phyloP scores from a whole-genome alignment of 2,113 vertebrate genomes.

The Podarcis raffonei region DNA sequence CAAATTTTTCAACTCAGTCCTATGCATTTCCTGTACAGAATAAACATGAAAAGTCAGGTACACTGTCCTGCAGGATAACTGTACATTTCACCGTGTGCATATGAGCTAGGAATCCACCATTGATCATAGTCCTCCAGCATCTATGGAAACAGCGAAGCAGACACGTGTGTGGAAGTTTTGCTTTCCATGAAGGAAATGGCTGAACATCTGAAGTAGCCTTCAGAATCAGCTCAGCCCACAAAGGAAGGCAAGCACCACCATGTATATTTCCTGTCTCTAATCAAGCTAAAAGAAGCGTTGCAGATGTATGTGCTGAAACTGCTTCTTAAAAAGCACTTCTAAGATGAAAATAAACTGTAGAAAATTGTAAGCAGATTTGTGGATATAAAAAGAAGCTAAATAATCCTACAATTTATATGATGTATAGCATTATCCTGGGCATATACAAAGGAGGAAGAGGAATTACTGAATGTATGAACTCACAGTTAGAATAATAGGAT shows the following conservation, averaged over 20 bases:
- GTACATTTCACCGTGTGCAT: background rate
- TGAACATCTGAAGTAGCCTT: background rate
- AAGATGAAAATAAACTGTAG: background rate
- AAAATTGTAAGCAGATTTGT: background rate
- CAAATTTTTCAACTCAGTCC: background rate
- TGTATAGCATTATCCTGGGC: slow-evolving; percentile 12
- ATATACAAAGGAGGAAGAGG: background rate
- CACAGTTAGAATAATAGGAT: background rate
- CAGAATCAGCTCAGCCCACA: background rate
- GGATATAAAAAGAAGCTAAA: background rate
- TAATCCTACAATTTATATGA: background rate
- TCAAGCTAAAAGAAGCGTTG: background rate
- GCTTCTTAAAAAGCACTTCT: background rate
- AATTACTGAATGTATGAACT: slow-evolving; percentile 15
- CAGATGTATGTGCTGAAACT: background rate
- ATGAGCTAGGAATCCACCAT: background rate
- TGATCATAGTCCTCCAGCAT: background rate
- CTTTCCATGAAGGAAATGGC: background rate
- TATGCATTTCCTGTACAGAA: background rate
- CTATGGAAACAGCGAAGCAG: background rate
- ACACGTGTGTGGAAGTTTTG: background rate
- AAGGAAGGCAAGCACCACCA: slow-evolving; percentile 1
- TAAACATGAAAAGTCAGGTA: no score
- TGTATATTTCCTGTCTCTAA: background rate
- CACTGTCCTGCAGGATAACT: background rate